These are phyloP conservation scores for Lytechinus variegatus DNA, from an alignment of 35 echinoderm and acorn worm genomes.

Conservation along the genomic window DNA sequence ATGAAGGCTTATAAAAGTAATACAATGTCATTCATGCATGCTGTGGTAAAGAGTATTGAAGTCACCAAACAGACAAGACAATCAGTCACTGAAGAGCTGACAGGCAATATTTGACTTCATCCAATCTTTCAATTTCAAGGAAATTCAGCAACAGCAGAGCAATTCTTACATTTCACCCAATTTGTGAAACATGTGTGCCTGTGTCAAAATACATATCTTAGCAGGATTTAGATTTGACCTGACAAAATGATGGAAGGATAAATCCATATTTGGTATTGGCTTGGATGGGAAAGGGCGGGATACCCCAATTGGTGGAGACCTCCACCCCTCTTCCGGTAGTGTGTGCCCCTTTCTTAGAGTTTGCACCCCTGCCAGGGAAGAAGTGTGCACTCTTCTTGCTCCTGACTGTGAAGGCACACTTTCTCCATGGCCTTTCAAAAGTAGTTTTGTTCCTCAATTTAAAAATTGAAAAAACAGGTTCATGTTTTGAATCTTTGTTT, in stretches of 20 bases:
- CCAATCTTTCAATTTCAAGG: background rate
- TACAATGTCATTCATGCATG: background rate
- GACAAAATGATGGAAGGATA: background rate
- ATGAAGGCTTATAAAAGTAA: no score
- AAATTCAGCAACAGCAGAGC: background rate
- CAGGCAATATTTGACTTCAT: background rate
- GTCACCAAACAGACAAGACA: background rate
- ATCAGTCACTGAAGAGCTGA: background rate
- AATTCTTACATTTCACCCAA: background rate
- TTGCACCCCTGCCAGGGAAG: background rate
- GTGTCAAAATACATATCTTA: background rate
- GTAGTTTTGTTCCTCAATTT: background rate
- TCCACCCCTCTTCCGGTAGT: background rate
- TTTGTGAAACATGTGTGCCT: background rate
- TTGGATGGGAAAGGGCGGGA: background rate
- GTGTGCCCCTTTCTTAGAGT: background rate
- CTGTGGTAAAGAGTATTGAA: background rate
- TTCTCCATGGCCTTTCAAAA: background rate
- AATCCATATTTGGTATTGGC: constrained; percentile 1
- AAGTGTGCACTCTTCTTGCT: background rate
- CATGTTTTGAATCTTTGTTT: no score
- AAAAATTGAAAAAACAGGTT: no score
- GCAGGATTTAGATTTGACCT: background rate
- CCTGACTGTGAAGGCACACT: background rate
- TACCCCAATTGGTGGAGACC: constrained; percentile 8